A percentile compares a stretch with the other conserved stretches of the same genome.
phyloP scores from a whole-genome alignment of 2,888 invertebrate species.

The Cephus rjabovi region DNA sequence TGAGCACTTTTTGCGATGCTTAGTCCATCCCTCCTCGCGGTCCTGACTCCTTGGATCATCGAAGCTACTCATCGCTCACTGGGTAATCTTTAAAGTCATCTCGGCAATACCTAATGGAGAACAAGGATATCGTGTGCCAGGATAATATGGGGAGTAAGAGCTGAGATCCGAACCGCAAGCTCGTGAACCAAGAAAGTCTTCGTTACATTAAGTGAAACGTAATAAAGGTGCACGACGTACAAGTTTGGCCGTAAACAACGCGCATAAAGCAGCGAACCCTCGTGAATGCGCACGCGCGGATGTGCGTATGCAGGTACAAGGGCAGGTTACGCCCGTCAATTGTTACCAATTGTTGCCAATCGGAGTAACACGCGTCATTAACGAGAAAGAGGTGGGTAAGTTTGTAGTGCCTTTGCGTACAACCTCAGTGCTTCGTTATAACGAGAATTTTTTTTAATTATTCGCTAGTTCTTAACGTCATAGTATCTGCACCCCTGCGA shows the following conservation, averaged over 20 bases:
- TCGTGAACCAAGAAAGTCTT: not conserved
- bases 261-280: conserved; percentile 63
- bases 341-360: conserved; percentile 65
- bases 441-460: conserved; percentile 48
- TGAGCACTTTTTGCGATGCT: conserved; percentile 14
- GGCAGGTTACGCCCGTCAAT: conserved; percentile 62
- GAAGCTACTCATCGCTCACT: no score
- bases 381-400: conserved; percentile 28
- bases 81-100: no score
- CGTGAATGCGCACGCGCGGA: conserved; percentile 32
- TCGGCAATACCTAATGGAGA: no score
- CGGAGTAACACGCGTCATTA: conserved; percentile 63
- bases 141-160: not conserved
- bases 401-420: conserved; percentile 19
- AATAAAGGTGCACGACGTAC: conserved; percentile 58
- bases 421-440: conserved; percentile 35
- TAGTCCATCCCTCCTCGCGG: not conserved
- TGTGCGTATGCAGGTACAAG: conserved; percentile 20
- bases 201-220: conserved; percentile 18
- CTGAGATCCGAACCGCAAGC: not conserved
- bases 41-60: no score
- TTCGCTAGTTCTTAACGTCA: conserved; percentile 43
- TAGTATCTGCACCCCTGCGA: not conserved
- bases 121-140: not conserved
- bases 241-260: conserved; percentile 61